Base-by-base conservation (phyloP, 2,888 invertebrate species). In the Ctena decussata region DNA sequence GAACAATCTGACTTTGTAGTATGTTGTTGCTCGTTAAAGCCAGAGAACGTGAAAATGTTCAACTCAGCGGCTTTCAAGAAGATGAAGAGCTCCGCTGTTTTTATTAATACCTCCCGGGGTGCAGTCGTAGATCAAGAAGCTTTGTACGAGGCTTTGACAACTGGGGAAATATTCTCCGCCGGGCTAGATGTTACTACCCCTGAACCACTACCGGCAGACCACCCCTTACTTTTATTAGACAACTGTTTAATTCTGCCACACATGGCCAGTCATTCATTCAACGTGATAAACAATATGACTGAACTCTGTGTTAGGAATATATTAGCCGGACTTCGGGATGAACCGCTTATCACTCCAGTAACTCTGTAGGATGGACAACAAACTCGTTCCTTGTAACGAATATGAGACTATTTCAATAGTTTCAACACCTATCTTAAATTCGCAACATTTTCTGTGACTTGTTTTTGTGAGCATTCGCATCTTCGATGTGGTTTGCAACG, bases 141-240 rank as follows among this genome's bases (percentile, higher is more conserved):
- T 12, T 96, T 99, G 75, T 97, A 97, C 82, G 96, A 97, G 81
- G 98, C 98, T 0, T 96, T 99, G 73, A 96, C 97, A 91, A 96
- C 96, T 74, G 97, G 97, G 15, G 96, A 96, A 11, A 98, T 99
- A 79, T 96, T 97, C 93, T 98, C 97, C 0, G 99, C 99, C 0
- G 99, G 98, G 0, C 96, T 99, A 41, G 99, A 99, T 96, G 99
- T 99, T 0, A 98, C 97, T 87, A 97, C 97, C 0, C 98, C 98
- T 0, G 99, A 99, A 95, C 99, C 99, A 0, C 96, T 99, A 82
- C 98, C 98, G 0, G 93, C 97, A 8, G 97, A 98, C 91, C 97
- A 97, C 96, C 97, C 97, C 0, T 96, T 99, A 39, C 97, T 98
- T 32, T 97, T 97, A 84, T 94, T 98, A 27, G 96, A 97, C 53